Percentiles rank a stretch among this genome's conserved stretches.
These are phyloP conservation scores for Gobiocypris rarus DNA, from an alignment of 2,113 vertebrate species.

Conservation along the genomic window DNA sequence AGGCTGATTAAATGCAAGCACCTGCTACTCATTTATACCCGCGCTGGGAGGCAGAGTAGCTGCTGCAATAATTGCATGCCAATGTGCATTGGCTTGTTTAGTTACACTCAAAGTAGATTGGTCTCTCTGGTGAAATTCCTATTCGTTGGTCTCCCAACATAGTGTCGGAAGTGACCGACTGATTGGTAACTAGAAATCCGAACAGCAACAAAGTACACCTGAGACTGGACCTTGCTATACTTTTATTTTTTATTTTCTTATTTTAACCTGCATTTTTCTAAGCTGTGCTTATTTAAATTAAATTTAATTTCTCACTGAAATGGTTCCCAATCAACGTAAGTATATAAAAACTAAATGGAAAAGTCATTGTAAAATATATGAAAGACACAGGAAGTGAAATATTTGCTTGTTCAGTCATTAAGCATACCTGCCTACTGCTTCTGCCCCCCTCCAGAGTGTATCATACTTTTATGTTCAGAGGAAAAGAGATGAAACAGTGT, in stretches of 20 bases:
- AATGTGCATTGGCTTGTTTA: too few species aligned
- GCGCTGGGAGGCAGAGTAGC: too few species aligned
- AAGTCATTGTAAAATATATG: background rate
- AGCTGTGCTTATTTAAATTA: background rate
- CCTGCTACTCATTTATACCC: too few species aligned
- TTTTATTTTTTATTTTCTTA: background rate
- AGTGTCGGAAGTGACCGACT: too few species aligned
- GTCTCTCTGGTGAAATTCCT: too few species aligned
- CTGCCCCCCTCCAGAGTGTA: slow-evolving; percentile 4
- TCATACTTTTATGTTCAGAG: slow-evolving; percentile 35
- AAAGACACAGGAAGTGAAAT: slow-evolving; percentile 1
- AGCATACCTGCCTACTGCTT: background rate
- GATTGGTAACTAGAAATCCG: background rate
- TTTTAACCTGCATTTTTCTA: background rate
- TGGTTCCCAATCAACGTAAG: background rate
- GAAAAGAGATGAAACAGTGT: slow-evolving; percentile 51
- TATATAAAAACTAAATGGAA: background rate
- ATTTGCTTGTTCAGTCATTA: slow-evolving; percentile 17
- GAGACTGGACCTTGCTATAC: background rate
- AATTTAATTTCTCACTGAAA: background rate
- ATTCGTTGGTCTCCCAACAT: too few species aligned
- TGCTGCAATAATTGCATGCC: too few species aligned
- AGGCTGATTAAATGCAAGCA: too few species aligned
- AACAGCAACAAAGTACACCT: background rate
- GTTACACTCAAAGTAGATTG: too few species aligned